Conservation (phyloP, 1,140 invertebrate species). For the Drosophila navojoa region DNA sequence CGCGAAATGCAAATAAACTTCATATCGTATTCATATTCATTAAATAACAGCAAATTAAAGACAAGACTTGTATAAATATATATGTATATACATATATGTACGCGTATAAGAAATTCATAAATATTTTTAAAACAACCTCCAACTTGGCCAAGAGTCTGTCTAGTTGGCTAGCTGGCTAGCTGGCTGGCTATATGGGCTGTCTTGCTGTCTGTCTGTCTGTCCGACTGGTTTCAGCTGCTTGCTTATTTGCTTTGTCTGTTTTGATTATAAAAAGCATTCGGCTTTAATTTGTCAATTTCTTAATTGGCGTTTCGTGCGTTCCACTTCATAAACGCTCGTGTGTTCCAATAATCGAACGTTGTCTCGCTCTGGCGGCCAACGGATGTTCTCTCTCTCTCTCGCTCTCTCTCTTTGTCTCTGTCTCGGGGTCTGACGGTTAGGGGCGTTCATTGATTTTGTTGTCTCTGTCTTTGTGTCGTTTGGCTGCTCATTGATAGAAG, state of each 20-base stretch:
- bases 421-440: background rate
- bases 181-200: constrained; percentile 41
- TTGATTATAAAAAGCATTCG: constrained; percentile 82
- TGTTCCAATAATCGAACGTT: constrained; percentile 26
- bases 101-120: constrained; percentile 52
- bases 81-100: constrained; percentile 16
- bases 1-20: constrained; percentile 42
- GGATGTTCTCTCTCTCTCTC: constrained; percentile 6
- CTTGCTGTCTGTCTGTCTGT: constrained; percentile 23
- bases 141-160: constrained; percentile 20
- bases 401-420: constrained; percentile 20
- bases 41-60: constrained; percentile 59
- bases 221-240: constrained; percentile 40
- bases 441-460: constrained; percentile 47
- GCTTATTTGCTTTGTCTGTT: constrained; percentile 82
- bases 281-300: constrained; percentile 83
- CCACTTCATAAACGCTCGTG: constrained; percentile 57
- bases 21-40: constrained; percentile 35
- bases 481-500: constrained; percentile 72
- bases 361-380: constrained; percentile 14
- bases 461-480: constrained; percentile 25
- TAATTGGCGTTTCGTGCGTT: constrained; percentile 82
- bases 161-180: background rate
- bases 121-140: constrained; percentile 52
- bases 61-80: constrained; percentile 28